These are phyloP conservation scores for Xenops minutus DNA, from an alignment of 2,797 vertebrate genomes.

Conservation along the genomic window DNA sequence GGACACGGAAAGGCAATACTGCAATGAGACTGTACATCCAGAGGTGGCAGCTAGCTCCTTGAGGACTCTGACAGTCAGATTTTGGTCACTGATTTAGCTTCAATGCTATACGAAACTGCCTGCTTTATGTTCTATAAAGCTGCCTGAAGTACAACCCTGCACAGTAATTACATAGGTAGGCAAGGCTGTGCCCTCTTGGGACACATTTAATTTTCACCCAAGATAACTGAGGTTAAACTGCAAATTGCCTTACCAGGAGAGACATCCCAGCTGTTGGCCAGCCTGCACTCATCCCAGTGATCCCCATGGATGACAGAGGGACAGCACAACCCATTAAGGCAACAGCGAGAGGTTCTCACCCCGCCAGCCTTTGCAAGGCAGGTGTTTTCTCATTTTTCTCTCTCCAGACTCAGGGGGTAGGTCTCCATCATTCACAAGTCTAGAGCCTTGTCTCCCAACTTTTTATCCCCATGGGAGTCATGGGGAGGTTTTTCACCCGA, in stretches of 20 bases:
- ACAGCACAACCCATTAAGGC: neutral
- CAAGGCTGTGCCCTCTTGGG: neutral
- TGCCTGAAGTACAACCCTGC: neutral
- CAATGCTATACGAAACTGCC: neutral
- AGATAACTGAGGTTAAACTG: neutral
- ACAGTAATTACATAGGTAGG: neutral
- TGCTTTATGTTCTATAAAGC: neutral
- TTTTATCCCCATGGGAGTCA: accelerated
- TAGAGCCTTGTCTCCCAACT: neutral
- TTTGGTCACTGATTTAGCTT: neutral
- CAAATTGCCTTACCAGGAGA: neutral
- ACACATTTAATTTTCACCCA: neutral
- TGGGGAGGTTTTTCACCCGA: neutral
- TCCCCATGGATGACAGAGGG: neutral
- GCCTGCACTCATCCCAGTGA: neutral
- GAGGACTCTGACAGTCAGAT: neutral
- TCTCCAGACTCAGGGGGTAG: neutral
- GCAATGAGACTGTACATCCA: accelerated
- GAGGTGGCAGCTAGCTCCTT: neutral
- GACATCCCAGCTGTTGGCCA: neutral
- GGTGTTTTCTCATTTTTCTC: neutral
- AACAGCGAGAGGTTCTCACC: neutral
- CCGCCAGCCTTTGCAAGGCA: neutral
- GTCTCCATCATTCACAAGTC: neutral
- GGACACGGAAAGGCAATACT: neutral